phyloP scores from a whole-genome alignment of 2,888 invertebrate genomes.

The Troides oblongomaculatus region DNA sequence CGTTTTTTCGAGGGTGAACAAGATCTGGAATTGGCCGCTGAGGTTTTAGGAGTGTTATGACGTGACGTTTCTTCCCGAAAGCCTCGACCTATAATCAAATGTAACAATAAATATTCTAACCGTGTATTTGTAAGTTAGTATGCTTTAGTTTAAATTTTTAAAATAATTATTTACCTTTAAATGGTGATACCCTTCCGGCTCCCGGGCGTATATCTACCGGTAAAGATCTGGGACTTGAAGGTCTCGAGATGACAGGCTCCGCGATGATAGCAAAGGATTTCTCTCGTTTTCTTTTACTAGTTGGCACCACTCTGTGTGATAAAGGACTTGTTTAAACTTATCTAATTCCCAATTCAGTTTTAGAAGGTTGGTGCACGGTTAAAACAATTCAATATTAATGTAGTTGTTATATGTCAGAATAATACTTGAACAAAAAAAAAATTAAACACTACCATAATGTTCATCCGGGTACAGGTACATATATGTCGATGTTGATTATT shows the following conservation, averaged over 20 bases:
- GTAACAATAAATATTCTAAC: constrained; percentile 3
- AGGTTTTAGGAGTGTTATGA: constrained; percentile 76
- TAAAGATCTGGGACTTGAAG: constrained; percentile 65
- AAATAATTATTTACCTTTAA: constrained; percentile 65
- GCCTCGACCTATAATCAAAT: constrained; percentile 64
- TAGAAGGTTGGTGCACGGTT: too few species aligned
- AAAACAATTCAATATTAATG: too few species aligned
- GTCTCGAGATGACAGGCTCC: constrained; percentile 76
- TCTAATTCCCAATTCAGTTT: too few species aligned
- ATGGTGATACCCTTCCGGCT: constrained; percentile 80
- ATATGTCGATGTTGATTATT: too few species aligned
- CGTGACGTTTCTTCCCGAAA: constrained; percentile 77
- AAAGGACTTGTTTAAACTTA: constrained; percentile 15
- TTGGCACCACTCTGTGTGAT: constrained; percentile 62
- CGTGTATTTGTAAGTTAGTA: not conserved
- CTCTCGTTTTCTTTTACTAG: constrained; percentile 81
- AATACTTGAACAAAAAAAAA: too few species aligned
- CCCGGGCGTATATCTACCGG: constrained; percentile 66
- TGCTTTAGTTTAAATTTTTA: not conserved
- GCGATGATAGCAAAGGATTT: constrained; percentile 85
- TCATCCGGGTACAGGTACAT: too few species aligned
- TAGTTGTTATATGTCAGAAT: too few species aligned
- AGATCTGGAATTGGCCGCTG: constrained; percentile 66
- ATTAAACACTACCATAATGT: too few species aligned
- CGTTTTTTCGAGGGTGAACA: constrained; percentile 68